These are phyloP conservation scores for Ceraclea dissimilis DNA, from an alignment of 2,888 invertebrate genomes.

Conservation along the genomic window DNA sequence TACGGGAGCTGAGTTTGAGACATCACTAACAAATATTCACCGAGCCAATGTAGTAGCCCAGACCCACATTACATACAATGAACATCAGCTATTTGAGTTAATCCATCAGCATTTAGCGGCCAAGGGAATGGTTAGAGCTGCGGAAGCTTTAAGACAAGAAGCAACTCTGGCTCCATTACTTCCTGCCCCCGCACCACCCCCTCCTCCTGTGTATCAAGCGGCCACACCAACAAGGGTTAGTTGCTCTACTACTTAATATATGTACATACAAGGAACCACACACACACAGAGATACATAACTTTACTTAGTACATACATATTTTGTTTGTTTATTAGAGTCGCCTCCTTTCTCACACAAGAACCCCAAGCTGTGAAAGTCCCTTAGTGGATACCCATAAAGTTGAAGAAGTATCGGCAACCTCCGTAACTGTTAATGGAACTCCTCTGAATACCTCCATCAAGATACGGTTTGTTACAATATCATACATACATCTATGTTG, in stretches of 20 bases:
- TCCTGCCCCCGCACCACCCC: slow-evolving; percentile 31
- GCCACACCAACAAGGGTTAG: slow-evolving; percentile 45
- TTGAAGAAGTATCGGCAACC: slow-evolving; percentile 27
- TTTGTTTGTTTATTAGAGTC: not conserved
- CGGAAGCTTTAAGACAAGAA: slow-evolving; percentile 67
- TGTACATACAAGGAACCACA: too few species aligned
- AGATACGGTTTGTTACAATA: slow-evolving; percentile 39
- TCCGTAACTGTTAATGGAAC: slow-evolving; percentile 2
- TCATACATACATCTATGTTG: too few species aligned
- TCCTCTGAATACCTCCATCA: slow-evolving; percentile 35
- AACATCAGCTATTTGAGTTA: slow-evolving; percentile 84
- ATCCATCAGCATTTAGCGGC: slow-evolving; percentile 80
- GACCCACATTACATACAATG: slow-evolving; percentile 91
- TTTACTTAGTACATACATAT: too few species aligned
- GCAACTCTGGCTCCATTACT: slow-evolving; percentile 55
- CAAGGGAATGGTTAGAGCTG: slow-evolving; percentile 68
- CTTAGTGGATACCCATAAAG: not conserved
- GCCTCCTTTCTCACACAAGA: not conserved
- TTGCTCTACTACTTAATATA: not conserved
- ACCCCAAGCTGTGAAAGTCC: not conserved
- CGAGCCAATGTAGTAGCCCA: slow-evolving; percentile 93
- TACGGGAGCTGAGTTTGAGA: slow-evolving; percentile 69
- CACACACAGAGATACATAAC: too few species aligned
- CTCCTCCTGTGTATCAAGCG: slow-evolving; percentile 48
- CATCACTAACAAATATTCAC: slow-evolving; percentile 83